Percentiles rank a stretch among this genome's conserved stretches.
Evolutionary conservation across 1,140 invertebrate genomes (phyloP).

Genomic region (Cherax destructor): DNA sequence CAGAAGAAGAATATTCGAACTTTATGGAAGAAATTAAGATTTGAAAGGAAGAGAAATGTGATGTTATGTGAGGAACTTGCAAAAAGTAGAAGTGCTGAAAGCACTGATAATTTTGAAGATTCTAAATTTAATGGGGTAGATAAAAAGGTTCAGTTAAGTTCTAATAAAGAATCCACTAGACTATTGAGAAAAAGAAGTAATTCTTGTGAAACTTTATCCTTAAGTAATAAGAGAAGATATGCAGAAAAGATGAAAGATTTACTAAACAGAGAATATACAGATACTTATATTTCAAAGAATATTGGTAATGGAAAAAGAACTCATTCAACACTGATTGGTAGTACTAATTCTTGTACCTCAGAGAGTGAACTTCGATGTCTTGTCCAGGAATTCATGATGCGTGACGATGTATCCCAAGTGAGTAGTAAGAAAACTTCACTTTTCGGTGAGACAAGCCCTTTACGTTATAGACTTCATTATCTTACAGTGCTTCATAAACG

Average conservation of each 20-base stretch:
- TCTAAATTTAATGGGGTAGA: background rate
- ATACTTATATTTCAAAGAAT: background rate
- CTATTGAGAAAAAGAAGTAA: background rate
- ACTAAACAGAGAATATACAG: no score
- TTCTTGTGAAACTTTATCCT: background rate
- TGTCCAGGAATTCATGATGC: conserved; percentile 32
- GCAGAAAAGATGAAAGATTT: background rate
- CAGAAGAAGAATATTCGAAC: background rate
- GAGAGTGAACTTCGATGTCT: conserved; percentile 10
- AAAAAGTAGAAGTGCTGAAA: background rate
- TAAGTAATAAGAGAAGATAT: background rate
- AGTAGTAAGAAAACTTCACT: background rate
- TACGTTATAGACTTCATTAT: conserved; percentile 23
- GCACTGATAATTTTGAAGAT: background rate
- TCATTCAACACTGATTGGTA: background rate
- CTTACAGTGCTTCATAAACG: conserved; percentile 41
- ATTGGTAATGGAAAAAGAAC: background rate
- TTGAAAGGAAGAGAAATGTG: background rate
- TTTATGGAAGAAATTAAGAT: background rate
- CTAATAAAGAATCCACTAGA: background rate
- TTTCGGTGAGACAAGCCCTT: background rate
- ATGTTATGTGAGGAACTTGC: background rate
- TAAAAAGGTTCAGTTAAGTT: background rate
- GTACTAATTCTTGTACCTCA: background rate
- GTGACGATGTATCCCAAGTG: conserved; percentile 23